Evolutionary conservation across 2,113 vertebrate genomes (phyloP).

Genomic region (Melierax canorus): DNA sequence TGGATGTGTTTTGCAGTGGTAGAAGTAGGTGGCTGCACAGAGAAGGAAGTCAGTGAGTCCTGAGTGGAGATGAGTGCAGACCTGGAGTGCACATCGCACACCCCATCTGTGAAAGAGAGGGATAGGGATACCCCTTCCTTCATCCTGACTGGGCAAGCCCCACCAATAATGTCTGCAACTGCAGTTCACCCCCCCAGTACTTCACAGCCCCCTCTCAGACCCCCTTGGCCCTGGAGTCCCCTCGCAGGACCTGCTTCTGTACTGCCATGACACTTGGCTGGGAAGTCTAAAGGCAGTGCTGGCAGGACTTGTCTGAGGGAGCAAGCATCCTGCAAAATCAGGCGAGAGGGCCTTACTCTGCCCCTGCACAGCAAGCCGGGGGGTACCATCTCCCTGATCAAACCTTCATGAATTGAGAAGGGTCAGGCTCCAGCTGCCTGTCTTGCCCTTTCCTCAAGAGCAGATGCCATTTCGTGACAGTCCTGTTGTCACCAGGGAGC

Average conservation of each 20-base stretch:
- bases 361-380: neutral
- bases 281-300: neutral
- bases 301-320: neutral
- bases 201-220: neutral
- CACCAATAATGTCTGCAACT: rapidly evolving
- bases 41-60: neutral
- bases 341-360: neutral
- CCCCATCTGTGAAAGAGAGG: neutral
- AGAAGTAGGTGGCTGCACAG: neutral
- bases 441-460: neutral
- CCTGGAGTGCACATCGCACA: neutral
- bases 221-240: neutral
- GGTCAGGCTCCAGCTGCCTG: neutral
- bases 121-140: neutral
- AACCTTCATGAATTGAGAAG: neutral
- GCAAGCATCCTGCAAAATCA: neutral
- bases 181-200: neutral
- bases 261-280: neutral
- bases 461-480: neutral
- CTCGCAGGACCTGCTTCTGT: neutral
- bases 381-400: neutral
- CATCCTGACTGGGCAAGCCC: neutral
- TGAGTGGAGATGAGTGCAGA: neutral
- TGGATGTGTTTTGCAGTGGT: neutral
- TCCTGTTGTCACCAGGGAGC: neutral